A percentile compares a stretch with the other conserved stretches of the same genome.
Evolutionary conservation across 2,888 invertebrate genomes (phyloP).

Genomic region (Conchocele bisecta): DNA sequence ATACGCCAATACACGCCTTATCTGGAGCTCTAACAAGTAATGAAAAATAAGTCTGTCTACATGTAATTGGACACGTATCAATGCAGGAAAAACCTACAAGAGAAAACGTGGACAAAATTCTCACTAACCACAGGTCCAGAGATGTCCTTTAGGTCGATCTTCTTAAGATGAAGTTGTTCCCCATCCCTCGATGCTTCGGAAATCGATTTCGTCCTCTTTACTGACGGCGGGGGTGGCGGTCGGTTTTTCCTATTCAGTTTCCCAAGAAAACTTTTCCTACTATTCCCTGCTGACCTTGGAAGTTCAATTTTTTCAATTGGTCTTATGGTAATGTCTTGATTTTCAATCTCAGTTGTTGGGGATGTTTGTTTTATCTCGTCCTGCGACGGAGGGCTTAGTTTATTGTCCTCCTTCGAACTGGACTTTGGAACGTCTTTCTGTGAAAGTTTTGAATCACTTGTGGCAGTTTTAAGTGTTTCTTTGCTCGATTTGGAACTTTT

Average conservation of each 20-base stretch:
- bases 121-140: conserved; percentile 77
- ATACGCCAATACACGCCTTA: too few species aligned
- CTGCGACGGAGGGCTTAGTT: conserved; percentile 30
- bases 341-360: conserved; percentile 20
- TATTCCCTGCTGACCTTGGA: conserved; percentile 67
- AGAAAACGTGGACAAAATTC: too few species aligned
- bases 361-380: conserved; percentile 19
- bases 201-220: conserved; percentile 76
- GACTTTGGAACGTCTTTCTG: conserved; percentile 11
- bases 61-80: too few species aligned
- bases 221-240: conserved; percentile 68
- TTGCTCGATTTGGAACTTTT: too few species aligned
- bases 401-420: conserved; percentile 25
- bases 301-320: conserved; percentile 74
- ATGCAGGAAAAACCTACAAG: too few species aligned
- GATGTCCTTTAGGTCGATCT: conserved; percentile 75
- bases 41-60: too few species aligned
- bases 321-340: neutral
- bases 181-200: conserved; percentile 67
- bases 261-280: conserved; percentile 74
- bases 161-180: conserved; percentile 65
- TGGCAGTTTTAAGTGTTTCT: neutral
- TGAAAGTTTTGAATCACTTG: conserved; percentile 18
- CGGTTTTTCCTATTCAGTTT: conserved; percentile 71
- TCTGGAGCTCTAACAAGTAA: too few species aligned